Evolutionary conservation across 2,888 invertebrate genomes (phyloP).

Genomic region (Spodoptera picta): DNA sequence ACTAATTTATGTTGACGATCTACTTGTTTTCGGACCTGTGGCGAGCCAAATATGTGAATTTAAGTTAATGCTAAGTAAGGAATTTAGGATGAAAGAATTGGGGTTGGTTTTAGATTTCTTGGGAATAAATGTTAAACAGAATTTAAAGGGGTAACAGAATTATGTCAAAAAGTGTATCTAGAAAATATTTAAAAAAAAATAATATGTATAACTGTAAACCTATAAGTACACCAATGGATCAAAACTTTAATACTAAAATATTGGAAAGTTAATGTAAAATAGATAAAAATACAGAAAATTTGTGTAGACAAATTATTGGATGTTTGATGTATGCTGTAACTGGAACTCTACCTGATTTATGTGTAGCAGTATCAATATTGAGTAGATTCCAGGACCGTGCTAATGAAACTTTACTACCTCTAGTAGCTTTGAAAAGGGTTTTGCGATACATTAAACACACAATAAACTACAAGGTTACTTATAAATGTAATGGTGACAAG

Average conservation of each 20-base stretch:
- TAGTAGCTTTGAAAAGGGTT: conserved; percentile 27
- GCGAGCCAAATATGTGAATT: neutral
- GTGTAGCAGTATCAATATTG: conserved; percentile 14
- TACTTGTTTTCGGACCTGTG: too few relatives aligned
- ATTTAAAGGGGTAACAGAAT: conserved; percentile 23
- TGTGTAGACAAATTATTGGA: conserved; percentile 33
- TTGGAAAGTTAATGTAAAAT: conserved; percentile 5
- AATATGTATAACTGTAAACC: conserved; percentile 43
- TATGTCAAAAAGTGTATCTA: conserved; percentile 41
- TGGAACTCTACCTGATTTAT: conserved; percentile 26
- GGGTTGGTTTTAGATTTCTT: conserved; percentile 2
- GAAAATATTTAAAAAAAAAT: conserved; percentile 33
- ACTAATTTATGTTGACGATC: too few relatives aligned
- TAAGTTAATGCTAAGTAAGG: neutral
- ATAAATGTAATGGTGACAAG: conserved; percentile 19
- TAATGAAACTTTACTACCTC: conserved; percentile 32
- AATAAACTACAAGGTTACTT: conserved; percentile 23
- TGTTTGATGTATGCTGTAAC: conserved; percentile 28
- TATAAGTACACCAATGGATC: conserved; percentile 36
- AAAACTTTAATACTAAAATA: conserved; percentile 39
- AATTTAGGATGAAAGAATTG: neutral
- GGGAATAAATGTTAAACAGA: conserved; percentile 15
- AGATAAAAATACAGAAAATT: neutral
- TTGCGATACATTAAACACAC: conserved; percentile 31
- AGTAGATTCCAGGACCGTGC: conserved; percentile 21